A percentile compares a stretch with the other conserved stretches of the same genome.
Evolutionary conservation across 2,888 invertebrate genomes (phyloP).

Genomic region (Plemyria rubiginata): DNA sequence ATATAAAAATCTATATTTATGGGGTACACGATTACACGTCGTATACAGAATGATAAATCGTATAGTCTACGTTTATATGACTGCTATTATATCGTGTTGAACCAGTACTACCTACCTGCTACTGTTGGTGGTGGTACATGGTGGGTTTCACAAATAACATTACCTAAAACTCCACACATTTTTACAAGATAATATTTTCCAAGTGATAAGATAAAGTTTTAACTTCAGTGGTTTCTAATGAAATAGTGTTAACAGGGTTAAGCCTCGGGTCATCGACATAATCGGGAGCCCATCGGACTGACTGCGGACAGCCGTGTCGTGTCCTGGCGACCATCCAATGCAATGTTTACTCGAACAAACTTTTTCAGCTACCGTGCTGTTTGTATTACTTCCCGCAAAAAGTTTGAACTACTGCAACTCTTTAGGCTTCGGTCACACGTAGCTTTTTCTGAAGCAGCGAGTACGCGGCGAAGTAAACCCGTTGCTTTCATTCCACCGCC

Average conservation of each 20-base stretch:
- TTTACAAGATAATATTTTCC: too few relatives aligned
- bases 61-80: too few relatives aligned
- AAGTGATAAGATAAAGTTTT: background rate
- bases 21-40: too few relatives aligned
- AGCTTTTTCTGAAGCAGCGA: background rate
- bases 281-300: slow-evolving; percentile 42
- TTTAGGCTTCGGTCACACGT: slow-evolving; percentile 24
- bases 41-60: too few relatives aligned
- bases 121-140: too few relatives aligned
- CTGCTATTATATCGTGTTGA: too few relatives aligned
- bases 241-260: slow-evolving; percentile 20
- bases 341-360: slow-evolving; percentile 57
- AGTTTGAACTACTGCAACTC: slow-evolving; percentile 49
- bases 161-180: too few relatives aligned
- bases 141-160: too few relatives aligned
- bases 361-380: slow-evolving; percentile 52
- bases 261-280: slow-evolving; percentile 42
- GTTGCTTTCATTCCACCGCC: background rate
- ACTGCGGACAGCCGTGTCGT: slow-evolving; percentile 45
- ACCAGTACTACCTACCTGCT: too few relatives aligned
- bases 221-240: slow-evolving; percentile 2
- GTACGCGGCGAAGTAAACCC: background rate
- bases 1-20: too few relatives aligned
- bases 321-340: slow-evolving; percentile 56
- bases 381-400: slow-evolving; percentile 52